Base-by-base conservation (phyloP, 2,113 vertebrate species). In the Colossoma macropomum region DNA sequence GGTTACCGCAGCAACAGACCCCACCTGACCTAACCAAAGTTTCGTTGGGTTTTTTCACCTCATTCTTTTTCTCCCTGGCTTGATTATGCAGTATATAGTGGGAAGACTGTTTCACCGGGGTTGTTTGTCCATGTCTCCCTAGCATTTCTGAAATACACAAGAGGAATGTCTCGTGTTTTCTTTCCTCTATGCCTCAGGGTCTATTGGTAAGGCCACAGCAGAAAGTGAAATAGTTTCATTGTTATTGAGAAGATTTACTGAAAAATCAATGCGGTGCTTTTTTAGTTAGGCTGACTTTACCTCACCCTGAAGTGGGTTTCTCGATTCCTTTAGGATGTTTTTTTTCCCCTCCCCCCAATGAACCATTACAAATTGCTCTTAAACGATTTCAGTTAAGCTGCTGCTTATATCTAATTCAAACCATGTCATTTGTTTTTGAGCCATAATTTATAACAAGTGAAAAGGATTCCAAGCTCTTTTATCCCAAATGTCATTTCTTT, bases 1-100 rank as follows among this genome's bases (percentile, higher is more conserved):
- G 48, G 82, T 84, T 84, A 75, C 82, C 71, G 69, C 80, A 77
- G 86, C 66, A 81, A 84, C 75, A 30, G 56, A 81, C 65, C 77
- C 82, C 83, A 84, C 79, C 70, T 84, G 79, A 86, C 72, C 78
- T 27, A 74, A 70, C 75, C 30, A 73, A 34, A 77, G 74, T 77
- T 71, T 56, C 27, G 23, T 16, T 48, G 27, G 38, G 52, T 70
- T 79, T 66, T 73, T 28, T 59, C 76, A 73, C 60, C 70, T 79
- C 50, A 60, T 75, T 75, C 13, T 25, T 45, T 62, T 72, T 78
- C 82, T 62, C 79, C 78, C 6, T 56, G 48, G 62, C 60, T 68
- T 19, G 38, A 48, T 62, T 30, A 83, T 80, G 79, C 38, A 81
- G 76, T 52, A 84, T 75, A 74, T 8, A 27, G 15, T 63, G 45